Percentiles rank a stretch among this genome's conserved stretches.
phyloP scores from a whole-genome alignment of 1,140 invertebrate genomes.

The Drosophila azteca region DNA sequence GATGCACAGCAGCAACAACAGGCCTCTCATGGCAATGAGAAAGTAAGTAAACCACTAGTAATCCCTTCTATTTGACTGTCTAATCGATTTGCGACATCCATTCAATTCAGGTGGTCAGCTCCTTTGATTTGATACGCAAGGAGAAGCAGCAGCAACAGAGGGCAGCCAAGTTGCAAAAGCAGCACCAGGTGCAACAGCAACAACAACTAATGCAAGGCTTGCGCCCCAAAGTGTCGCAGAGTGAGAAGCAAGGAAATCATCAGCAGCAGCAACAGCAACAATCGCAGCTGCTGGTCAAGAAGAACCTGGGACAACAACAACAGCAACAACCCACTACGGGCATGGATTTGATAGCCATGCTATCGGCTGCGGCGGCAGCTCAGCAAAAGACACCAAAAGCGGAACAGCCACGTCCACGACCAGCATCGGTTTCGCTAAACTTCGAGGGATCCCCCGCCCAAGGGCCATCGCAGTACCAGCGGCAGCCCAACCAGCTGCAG shows the following conservation, averaged over 20 bases:
- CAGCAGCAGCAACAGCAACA: constrained; percentile 28
- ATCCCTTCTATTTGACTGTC: not conserved
- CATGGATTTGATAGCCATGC: constrained; percentile 69
- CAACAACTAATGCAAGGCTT: constrained; percentile 51
- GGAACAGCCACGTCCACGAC: constrained; percentile 64
- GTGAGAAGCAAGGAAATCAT: constrained; percentile 71
- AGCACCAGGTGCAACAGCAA: constrained; percentile 56
- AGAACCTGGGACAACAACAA: constrained; percentile 37
- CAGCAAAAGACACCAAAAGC: constrained; percentile 50
- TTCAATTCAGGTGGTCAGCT: constrained; percentile 72
- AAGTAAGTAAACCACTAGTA: constrained; percentile 41
- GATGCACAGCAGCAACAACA: constrained; percentile 72
- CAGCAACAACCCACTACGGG: constrained; percentile 61
- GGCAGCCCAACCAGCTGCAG: constrained; percentile 48
- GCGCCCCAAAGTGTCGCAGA: constrained; percentile 50
- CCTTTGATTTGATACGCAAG: constrained; percentile 81
- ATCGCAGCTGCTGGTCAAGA: constrained; percentile 31
- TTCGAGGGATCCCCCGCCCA: constrained; percentile 10
- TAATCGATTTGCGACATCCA: too few relatives aligned
- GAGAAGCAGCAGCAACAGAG: constrained; percentile 77
- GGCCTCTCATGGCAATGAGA: constrained; percentile 45
- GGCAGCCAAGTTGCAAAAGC: constrained; percentile 66
- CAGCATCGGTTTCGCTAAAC: constrained; percentile 75
- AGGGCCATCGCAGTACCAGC: constrained; percentile 8
- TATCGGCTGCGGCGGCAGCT: constrained; percentile 67